These are phyloP conservation scores for Trachelipus rathkii DNA, from an alignment of 1,140 invertebrate species.

Conservation along the genomic window DNA sequence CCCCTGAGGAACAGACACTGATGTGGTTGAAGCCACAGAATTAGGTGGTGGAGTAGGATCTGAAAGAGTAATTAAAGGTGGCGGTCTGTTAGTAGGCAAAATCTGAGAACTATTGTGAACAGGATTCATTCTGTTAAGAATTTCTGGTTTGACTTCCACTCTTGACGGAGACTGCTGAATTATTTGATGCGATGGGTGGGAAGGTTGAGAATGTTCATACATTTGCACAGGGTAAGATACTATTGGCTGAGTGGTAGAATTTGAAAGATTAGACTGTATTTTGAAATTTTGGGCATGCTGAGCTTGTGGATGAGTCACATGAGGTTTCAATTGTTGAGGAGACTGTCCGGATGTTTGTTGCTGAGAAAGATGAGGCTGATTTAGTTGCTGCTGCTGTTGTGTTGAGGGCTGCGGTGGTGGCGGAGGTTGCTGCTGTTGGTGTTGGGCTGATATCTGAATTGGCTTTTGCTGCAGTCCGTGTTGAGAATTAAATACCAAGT, in stretches of 20 bases:
- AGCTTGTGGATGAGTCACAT: neutral
- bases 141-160: conserved; percentile 1
- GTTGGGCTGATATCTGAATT: neutral
- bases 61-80: neutral
- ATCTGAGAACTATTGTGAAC: neutral
- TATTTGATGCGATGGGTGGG: neutral
- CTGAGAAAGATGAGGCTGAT: neutral
- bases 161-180: neutral
- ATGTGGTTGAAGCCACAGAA: neutral
- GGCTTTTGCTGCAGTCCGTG: too few species aligned
- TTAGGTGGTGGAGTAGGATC: conserved; percentile 4
- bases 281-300: neutral
- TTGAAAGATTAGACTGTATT: neutral
- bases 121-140: neutral
- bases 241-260: neutral
- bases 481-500: too few species aligned
- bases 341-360: neutral
- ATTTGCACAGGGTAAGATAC: neutral
- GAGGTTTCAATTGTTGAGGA: neutral
- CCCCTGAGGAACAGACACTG: conserved; percentile 23
- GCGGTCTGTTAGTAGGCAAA: neutral
- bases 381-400: neutral
- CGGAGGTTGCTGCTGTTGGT: neutral
- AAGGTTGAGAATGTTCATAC: neutral
- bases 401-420: neutral